Evolutionary conservation across 37 sponge, comb jelly and placozoan genomes (phyloP).

Genomic region (Amphimedon queenslandica): DNA sequence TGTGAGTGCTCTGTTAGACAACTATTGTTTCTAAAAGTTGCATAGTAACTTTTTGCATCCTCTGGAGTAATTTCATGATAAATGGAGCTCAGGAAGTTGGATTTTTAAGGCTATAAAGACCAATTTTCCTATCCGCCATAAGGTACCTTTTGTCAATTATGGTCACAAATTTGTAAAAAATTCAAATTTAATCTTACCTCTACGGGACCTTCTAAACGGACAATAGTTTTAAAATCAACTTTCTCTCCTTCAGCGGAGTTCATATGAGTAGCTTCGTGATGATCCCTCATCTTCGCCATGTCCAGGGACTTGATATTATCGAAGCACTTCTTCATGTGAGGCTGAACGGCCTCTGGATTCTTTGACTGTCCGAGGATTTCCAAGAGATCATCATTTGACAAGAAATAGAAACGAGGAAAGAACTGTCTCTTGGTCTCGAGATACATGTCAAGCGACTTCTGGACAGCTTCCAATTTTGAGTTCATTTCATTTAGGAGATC

Average conservation of each 20-base stretch:
- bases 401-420: conserved; percentile 99
- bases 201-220: conserved; percentile 91
- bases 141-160: too few species aligned
- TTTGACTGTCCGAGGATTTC: conserved; percentile 98
- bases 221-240: conserved; percentile 75
- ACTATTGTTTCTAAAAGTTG: too few species aligned
- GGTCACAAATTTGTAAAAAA: too few species aligned
- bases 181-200: too few species aligned
- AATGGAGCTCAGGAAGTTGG: too few species aligned
- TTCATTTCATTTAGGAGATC: conserved; percentile 89
- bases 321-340: conserved; percentile 98
- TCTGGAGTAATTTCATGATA: too few species aligned
- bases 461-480: conserved; percentile 89
- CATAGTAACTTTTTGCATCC: too few species aligned
- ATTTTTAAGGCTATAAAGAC: too few species aligned
- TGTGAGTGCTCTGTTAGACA: too few species aligned
- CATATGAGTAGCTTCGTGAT: conserved; percentile 88
- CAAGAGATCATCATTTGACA: conserved; percentile 97
- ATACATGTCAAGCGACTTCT: conserved; percentile 96
- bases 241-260: conserved; percentile 95
- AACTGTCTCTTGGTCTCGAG: conserved; percentile 97
- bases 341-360: conserved; percentile 96
- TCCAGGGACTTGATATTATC: conserved; percentile 93
- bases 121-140: too few species aligned
- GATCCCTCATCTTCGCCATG: conserved; percentile 67